Evolutionary conservation across 1,140 invertebrate genomes (phyloP), one percentile per base, ranked within the genome.

Genomic region (Druon quercuslanigerum): DNA sequence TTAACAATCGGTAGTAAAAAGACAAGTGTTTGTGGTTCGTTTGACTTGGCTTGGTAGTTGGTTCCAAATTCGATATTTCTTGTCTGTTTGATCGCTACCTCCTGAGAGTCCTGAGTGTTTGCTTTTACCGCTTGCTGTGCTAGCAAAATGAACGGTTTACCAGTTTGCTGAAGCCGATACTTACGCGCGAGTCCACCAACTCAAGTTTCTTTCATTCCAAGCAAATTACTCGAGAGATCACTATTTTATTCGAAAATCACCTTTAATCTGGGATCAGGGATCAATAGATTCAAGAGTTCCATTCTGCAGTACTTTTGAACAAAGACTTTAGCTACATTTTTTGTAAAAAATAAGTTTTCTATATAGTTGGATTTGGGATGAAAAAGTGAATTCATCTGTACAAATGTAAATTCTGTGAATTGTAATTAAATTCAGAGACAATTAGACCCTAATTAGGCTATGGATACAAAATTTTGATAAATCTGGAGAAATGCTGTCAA

Each of bases 11-110:
- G 20, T 66, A 40, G 60, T 46, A 33, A 66, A 66, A 66, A 12
- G 60, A 46, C 79, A 75, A 84, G 84, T 85, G 83, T 84, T 87
- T 87, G 84, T 79, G 79, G 74, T 82, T 77, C 84, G 79, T 77
- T 85, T 76, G 78, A 25, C 16, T 66, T 66, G n/a, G 13, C 7
- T 17, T 17, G 57, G 75, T 79, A 73, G 78, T 71, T 80, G 76
- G 54, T 73, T 82, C 75, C 79, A 66, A 77, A 80, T 81, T 79
- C 77, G 74, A 52, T 74, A 52, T 79, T 81, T 80, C 72, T 80
- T 82, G 12, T 50, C 74, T 85, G 73, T 84, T 85, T 85, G 80
- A 87, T 83, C 83, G 84, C 79, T 57, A 77, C 81, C 79, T 84
- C n/a, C n/a, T n/a, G n/a, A n/a, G n/a, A n/a, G n/a, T 80, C 81